These are phyloP conservation scores for Silvanus unidentatus DNA, from an alignment of 2,888 invertebrate species.

Conservation along the genomic window DNA sequence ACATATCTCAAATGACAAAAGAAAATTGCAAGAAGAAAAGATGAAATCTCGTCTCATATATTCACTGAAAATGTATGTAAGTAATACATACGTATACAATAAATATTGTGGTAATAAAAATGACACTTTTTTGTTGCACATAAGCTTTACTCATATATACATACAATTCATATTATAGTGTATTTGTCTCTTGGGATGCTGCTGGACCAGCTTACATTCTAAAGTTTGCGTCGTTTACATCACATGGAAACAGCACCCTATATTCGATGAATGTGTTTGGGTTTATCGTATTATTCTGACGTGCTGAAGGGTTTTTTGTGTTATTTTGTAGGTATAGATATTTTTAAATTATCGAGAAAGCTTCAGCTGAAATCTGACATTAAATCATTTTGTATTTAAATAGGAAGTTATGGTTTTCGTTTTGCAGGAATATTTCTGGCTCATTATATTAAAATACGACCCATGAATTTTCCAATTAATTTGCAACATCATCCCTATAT, in stretches of 20 bases:
- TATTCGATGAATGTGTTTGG: no score
- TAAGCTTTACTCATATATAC: slow-evolving; percentile 8
- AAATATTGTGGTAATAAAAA: slow-evolving; percentile 34
- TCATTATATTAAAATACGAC: no score
- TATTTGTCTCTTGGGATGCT: slow-evolving; percentile 31
- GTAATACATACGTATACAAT: no score
- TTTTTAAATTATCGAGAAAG: no score
- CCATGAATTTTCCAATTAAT: no score
- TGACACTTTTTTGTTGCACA: slow-evolving; percentile 32
- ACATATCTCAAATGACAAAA: slow-evolving; percentile 38
- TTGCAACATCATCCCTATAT: no score
- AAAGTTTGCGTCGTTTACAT: slow-evolving; percentile 5
- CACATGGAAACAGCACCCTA: neutral
- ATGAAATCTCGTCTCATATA: slow-evolving; percentile 37
- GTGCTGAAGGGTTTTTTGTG: neutral
- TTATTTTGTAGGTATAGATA: no score
- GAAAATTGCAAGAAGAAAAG: slow-evolving; percentile 35
- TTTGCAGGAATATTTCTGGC: no score
- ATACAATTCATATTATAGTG: slow-evolving; percentile 35
- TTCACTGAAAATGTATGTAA: slow-evolving; percentile 10
- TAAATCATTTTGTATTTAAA: no score
- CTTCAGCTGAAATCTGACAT: no score
- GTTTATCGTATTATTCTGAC: slow-evolving; percentile 17
- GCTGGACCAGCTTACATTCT: slow-evolving; percentile 5
- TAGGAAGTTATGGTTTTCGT: no score